Evolutionary conservation across 2,888 invertebrate genomes (phyloP).

Genomic region (Eucera pruinosa): DNA sequence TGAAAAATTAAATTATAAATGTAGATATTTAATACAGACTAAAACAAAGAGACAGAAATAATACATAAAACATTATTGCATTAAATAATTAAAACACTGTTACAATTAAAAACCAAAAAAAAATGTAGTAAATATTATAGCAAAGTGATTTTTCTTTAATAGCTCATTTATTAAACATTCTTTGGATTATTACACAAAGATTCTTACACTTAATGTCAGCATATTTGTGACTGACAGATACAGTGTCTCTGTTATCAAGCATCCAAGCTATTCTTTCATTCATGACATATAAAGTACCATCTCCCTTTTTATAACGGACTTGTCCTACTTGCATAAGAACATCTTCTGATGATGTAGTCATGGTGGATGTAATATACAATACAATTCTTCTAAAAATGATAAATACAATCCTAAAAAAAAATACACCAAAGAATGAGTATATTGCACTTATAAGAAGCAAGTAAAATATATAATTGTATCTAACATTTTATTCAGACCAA

Average conservation of each 20-base stretch:
- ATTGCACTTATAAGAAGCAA: too few species aligned
- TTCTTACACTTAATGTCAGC: constrained; percentile 96
- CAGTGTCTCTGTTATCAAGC: constrained; percentile 95
- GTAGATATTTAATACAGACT: not conserved
- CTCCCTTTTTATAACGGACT: constrained; percentile 98
- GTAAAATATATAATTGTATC: too few species aligned
- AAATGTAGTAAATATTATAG: constrained; percentile 47
- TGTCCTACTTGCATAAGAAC: constrained; percentile 96
- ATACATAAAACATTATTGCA: constrained; percentile 4
- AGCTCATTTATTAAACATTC: constrained; percentile 58
- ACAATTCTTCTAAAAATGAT: constrained; percentile 71
- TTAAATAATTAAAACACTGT: not conserved
- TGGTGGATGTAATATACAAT: constrained; percentile 82
- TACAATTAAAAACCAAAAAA: constrained; percentile 18
- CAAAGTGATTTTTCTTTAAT: constrained; percentile 41
- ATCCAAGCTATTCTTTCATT: constrained; percentile 98
- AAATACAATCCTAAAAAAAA: constrained; percentile 55
- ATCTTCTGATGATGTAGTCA: constrained; percentile 97
- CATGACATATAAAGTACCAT: constrained; percentile 98
- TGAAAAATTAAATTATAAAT: constrained; percentile 6
- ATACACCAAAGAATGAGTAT: constrained; percentile 19
- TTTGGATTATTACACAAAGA: constrained; percentile 39
- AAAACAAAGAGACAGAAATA: constrained; percentile 7
- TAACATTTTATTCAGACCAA: too few species aligned
- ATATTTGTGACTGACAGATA: constrained; percentile 96